Percentiles rank a stretch among this genome's conserved stretches.
phyloP scores from a whole-genome alignment of 1,140 invertebrate species.

The Temnothorax nylanderi region DNA sequence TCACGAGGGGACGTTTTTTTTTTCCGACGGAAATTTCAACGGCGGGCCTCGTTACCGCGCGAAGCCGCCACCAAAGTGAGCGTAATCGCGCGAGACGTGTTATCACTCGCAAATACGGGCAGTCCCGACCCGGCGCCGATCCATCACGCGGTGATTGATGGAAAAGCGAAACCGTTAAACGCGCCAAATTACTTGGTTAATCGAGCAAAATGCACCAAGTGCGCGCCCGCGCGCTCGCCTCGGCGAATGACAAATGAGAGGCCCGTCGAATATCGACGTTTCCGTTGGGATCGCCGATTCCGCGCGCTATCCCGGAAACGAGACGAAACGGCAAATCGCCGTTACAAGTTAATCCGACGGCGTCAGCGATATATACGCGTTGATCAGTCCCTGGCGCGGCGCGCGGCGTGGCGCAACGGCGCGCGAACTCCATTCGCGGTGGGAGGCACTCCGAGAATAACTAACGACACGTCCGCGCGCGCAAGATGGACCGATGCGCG shows the following conservation, averaged over 20 bases:
- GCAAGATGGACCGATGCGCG: not conserved
- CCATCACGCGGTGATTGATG: slow-evolving; percentile 51
- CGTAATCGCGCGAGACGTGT: slow-evolving; percentile 48
- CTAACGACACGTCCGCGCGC: not conserved
- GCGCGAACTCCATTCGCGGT: not conserved
- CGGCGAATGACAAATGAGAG: slow-evolving; percentile 50
- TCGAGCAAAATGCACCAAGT: slow-evolving; percentile 54
- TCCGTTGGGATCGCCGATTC: slow-evolving; percentile 36
- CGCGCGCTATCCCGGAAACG: not conserved
- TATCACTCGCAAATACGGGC: slow-evolving; percentile 53
- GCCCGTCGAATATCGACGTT: slow-evolving; percentile 44
- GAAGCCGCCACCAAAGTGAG: not conserved
- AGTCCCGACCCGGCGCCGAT: slow-evolving; percentile 8
- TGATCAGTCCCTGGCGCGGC: slow-evolving; percentile 8
- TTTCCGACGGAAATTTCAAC: not conserved
- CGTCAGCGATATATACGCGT: slow-evolving; percentile 25
- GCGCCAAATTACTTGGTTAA: slow-evolving; percentile 61
- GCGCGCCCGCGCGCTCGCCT: slow-evolving; percentile 22
- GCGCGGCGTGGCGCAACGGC: not conserved
- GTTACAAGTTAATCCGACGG: slow-evolving; percentile 32
- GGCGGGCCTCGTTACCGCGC: not conserved
- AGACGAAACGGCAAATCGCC: slow-evolving; percentile 16
- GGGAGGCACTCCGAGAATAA: not conserved
- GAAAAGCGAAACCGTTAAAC: slow-evolving; percentile 58
- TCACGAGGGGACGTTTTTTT: not conserved